A percentile compares a stretch with the other conserved stretches of the same genome.
Evolutionary conservation across 2,113 vertebrate species (phyloP).

Genomic region (Eretmochelys imbricata): DNA sequence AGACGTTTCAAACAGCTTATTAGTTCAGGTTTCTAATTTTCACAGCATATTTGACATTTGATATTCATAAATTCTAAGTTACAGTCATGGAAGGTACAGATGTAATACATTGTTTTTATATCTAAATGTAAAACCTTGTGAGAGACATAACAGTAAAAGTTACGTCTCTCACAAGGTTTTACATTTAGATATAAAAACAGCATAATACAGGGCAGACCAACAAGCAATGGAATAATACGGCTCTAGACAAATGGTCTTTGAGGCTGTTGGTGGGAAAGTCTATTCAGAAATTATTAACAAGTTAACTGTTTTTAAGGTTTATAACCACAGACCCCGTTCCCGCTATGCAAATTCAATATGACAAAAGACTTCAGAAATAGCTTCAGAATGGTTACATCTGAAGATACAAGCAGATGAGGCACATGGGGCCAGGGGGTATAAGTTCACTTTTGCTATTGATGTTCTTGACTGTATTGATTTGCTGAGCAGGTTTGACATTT

Average conservation of each 20-base stretch:
- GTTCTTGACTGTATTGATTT: constrained; percentile 67
- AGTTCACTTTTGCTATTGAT: neutral
- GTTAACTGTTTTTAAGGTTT: neutral
- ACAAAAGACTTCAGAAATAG: neutral
- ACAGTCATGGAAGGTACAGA: neutral
- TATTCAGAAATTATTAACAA: neutral
- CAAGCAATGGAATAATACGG: neutral
- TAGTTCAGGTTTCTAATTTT: neutral
- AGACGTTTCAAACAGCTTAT: neutral
- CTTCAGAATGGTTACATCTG: constrained; percentile 1
- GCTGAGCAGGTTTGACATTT: constrained; percentile 59
- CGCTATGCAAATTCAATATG: neutral
- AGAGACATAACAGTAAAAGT: neutral
- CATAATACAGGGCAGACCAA: neutral
- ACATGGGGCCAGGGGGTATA: neutral
- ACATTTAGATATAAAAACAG: neutral
- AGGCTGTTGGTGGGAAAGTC: neutral
- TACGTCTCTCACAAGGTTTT: neutral
- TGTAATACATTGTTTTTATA: neutral
- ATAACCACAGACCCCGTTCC: neutral
- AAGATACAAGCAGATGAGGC: constrained; percentile 7
- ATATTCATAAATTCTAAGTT: neutral
- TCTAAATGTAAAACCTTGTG: no score
- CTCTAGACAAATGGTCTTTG: constrained; percentile 3
- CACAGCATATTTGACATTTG: neutral